Conservation (phyloP, 2,888 invertebrate genomes). For the Vesta saturnalis region DNA sequence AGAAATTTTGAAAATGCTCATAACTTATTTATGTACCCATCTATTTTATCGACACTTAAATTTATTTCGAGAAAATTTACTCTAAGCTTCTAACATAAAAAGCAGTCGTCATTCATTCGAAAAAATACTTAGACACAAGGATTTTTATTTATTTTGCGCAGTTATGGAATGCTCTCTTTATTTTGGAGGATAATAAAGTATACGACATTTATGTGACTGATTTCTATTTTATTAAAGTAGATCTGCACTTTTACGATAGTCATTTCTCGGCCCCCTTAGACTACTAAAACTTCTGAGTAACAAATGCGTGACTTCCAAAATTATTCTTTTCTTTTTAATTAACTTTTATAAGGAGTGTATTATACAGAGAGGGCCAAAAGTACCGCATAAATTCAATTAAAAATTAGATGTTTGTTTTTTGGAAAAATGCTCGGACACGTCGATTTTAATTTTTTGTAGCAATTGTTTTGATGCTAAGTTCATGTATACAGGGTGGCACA, state of each 20-base stretch:
- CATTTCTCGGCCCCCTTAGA: slow-evolving; percentile 40
- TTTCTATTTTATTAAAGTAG: slow-evolving; percentile 57
- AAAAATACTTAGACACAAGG: slow-evolving; percentile 57
- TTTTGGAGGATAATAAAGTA: slow-evolving; percentile 56
- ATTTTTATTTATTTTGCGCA: slow-evolving; percentile 55
- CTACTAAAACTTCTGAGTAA: slow-evolving; percentile 40
- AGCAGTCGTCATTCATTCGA: slow-evolving; percentile 56
- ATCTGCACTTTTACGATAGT: slow-evolving; percentile 49
- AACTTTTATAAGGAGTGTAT: background rate
- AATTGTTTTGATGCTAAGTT: no score
- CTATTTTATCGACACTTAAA: slow-evolving; percentile 57
- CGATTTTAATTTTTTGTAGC: no score
- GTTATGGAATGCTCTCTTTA: slow-evolving; percentile 55
- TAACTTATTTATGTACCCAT: slow-evolving; percentile 56
- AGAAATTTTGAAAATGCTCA: slow-evolving; percentile 50
- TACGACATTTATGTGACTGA: slow-evolving; percentile 56
- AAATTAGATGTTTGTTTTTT: no score
- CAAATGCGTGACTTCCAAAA: slow-evolving; percentile 21
- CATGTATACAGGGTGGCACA: no score
- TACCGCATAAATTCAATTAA: no score
- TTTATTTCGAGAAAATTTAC: slow-evolving; percentile 56
- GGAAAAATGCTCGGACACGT: no score
- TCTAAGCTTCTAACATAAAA: slow-evolving; percentile 55
- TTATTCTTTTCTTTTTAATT: background rate
- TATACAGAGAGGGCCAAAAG: background rate